Conservation (phyloP, 2,888 invertebrate genomes). For the Heliconius charithonia region DNA sequence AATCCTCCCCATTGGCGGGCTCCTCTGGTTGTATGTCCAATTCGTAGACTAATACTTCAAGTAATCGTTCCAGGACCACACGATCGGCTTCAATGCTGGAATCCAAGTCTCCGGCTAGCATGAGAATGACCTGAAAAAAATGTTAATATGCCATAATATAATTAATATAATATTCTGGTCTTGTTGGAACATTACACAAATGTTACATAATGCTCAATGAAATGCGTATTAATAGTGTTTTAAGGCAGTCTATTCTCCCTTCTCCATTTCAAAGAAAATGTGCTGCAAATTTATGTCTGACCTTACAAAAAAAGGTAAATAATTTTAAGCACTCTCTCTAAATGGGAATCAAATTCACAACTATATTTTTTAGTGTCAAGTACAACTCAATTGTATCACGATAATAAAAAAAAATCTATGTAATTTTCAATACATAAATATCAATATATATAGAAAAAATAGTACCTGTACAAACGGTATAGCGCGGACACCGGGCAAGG, state of each 20-base stretch:
- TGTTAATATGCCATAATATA: background rate
- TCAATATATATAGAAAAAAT: background rate
- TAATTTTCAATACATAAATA: background rate
- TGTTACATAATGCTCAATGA: too few species aligned
- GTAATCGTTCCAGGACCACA: constrained; percentile 89
- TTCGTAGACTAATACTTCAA: constrained; percentile 88
- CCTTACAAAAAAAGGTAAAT: too few species aligned
- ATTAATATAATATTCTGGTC: background rate
- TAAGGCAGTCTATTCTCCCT: too few species aligned
- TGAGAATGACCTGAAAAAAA: constrained; percentile 86
- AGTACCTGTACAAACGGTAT: constrained; percentile 95
- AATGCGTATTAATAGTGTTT: too few species aligned
- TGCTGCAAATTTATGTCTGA: too few species aligned
- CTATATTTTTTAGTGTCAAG: too few species aligned
- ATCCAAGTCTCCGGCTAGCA: constrained; percentile 95
- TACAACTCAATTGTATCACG: too few species aligned
- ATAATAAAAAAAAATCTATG: background rate
- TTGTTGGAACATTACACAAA: too few species aligned
- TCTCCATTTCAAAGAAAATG: too few species aligned
- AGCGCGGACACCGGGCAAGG: constrained; percentile 91
- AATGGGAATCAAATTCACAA: too few species aligned
- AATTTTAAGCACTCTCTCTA: too few species aligned
- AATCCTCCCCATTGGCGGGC: constrained; percentile 72
- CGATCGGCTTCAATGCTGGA: constrained; percentile 92
- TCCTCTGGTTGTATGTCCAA: constrained; percentile 85